Percentiles rank a stretch among this genome's conserved stretches.
Conservation (phyloP, 2,797 vertebrate genomes). For the Chiloscyllium punctatum region DNA sequence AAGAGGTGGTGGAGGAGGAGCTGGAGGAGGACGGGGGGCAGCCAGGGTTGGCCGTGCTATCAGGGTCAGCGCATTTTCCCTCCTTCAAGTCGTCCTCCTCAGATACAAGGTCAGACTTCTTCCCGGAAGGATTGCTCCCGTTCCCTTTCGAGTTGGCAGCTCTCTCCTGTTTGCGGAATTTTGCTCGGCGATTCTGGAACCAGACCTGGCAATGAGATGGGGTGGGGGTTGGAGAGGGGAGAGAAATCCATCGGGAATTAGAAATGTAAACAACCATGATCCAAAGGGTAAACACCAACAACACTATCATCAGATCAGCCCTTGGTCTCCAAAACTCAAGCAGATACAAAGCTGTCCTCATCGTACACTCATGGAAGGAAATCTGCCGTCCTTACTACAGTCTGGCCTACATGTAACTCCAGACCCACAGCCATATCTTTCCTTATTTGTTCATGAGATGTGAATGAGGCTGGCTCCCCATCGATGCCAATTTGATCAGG, state of each 20-base stretch:
- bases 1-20: conserved; percentile 68
- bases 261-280: background rate
- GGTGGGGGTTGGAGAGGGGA: background rate
- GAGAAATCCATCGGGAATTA: background rate
- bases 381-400: too few relatives aligned
- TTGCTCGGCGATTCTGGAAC: conserved; percentile 91
- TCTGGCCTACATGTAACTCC: too few relatives aligned
- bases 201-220: conserved; percentile 65
- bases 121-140: conserved; percentile 55
- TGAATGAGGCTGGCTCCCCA: too few relatives aligned
- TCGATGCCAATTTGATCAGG: too few relatives aligned
- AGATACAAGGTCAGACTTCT: conserved; percentile 71
- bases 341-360: background rate
- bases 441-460: too few relatives aligned
- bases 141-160: conserved; percentile 77
- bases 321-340: background rate
- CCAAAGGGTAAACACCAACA: background rate
- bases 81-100: conserved; percentile 93
- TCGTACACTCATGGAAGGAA: background rate
- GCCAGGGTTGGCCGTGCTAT: conserved; percentile 88
- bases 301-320: background rate
- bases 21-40: conserved; percentile 74
- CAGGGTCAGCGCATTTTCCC: conserved; percentile 87
- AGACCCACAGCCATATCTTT: too few relatives aligned
- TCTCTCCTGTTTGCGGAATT: conserved; percentile 86